Evolutionary conservation across 2,113 vertebrate genomes (phyloP).

Genomic region (Burhinus bistriatus): DNA sequence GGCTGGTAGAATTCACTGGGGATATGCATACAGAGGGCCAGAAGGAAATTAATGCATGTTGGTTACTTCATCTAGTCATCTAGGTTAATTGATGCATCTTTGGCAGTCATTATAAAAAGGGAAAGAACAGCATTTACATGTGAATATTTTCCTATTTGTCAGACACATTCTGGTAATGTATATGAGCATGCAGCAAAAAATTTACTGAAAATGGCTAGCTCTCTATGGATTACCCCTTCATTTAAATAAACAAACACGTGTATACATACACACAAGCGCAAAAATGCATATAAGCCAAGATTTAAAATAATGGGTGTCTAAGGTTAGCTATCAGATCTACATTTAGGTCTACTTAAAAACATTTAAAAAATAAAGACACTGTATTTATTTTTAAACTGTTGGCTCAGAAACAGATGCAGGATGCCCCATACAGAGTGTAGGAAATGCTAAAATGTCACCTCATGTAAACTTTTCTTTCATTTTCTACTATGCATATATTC

Average conservation of each 20-base stretch:
- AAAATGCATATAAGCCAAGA: background rate
- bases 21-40: background rate
- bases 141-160: background rate
- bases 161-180: background rate
- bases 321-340: background rate
- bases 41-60: background rate
- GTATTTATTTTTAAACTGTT: slow-evolving; percentile 24
- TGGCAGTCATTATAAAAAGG: background rate
- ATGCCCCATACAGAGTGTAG: background rate
- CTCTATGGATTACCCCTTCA: background rate
- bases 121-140: background rate
- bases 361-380: background rate
- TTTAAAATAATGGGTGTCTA: background rate
- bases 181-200: background rate
- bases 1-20: background rate
- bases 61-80: background rate
- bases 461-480: background rate
- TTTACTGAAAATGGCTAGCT: background rate
- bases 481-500: background rate
- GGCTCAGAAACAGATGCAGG: background rate
- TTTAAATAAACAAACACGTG: background rate
- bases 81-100: slow-evolving; percentile 35
- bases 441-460: background rate
- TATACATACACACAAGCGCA: background rate
- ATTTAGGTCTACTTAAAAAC: background rate